Evolutionary conservation across 2,797 vertebrate species (phyloP).

Genomic region (Vipera latastei): DNA sequence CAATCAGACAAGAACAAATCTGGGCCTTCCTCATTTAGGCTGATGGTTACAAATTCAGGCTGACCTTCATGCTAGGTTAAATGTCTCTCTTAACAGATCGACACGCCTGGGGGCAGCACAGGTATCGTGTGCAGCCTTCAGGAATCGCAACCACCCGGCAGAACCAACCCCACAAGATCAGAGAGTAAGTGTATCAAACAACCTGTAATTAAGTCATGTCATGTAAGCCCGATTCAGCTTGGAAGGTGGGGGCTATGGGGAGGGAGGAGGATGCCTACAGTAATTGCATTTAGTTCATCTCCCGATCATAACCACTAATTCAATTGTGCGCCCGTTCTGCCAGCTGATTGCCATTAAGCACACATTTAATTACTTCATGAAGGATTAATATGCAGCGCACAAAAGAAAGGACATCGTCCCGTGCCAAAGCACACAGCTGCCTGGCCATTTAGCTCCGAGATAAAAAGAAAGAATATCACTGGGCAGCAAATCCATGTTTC

Average conservation of each 20-base stretch:
- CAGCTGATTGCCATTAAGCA: slow-evolving; percentile 93
- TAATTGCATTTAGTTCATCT: slow-evolving; percentile 97
- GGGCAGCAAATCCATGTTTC: slow-evolving; percentile 75
- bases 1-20: neutral
- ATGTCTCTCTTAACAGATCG: neutral
- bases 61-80: neutral
- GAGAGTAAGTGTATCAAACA: slow-evolving; percentile 83
- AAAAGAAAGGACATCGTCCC: slow-evolving; percentile 78
- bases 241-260: slow-evolving; percentile 47
- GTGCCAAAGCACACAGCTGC: slow-evolving; percentile 86
- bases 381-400: slow-evolving; percentile 97
- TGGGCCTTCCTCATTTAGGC: neutral
- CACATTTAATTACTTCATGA: slow-evolving; percentile 97
- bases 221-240: slow-evolving; percentile 77
- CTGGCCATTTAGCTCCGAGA: slow-evolving; percentile 80
- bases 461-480: slow-evolving; percentile 76
- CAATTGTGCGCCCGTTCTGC: slow-evolving; percentile 92
- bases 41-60: neutral
- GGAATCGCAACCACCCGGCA: slow-evolving; percentile 52
- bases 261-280: slow-evolving; percentile 75
- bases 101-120: rapidly evolving
- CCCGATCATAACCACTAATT: slow-evolving; percentile 95
- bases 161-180: slow-evolving; percentile 71
- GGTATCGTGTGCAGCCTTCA: neutral
- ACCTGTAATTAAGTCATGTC: slow-evolving; percentile 93